Evolutionary conservation across 2,888 invertebrate genomes (phyloP).

Genomic region (Timema cristinae): DNA sequence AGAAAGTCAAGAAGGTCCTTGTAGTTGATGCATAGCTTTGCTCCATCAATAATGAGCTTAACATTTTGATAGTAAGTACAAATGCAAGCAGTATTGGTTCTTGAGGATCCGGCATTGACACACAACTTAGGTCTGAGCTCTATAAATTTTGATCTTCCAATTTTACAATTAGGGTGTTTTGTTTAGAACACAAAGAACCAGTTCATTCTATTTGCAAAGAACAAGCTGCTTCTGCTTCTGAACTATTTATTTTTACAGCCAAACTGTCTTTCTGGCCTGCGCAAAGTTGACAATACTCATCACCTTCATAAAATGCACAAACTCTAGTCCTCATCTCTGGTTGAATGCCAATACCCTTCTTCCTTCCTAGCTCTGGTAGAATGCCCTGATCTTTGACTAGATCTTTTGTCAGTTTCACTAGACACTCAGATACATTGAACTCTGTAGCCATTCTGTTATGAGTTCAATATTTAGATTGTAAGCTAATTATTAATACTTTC

Average conservation of each 20-base stretch:
- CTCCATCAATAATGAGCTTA: background rate
- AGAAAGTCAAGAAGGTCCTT: background rate
- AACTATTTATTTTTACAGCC: background rate
- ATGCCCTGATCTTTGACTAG: conserved; percentile 1
- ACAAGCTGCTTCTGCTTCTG: background rate
- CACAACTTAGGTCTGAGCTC: background rate
- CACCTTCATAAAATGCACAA: conserved; percentile 7
- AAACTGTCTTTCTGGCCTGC: background rate
- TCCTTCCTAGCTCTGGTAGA: too few species aligned
- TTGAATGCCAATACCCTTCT: background rate
- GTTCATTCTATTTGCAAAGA: background rate
- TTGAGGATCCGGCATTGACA: too few species aligned
- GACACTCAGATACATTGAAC: background rate
- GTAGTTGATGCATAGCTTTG: background rate
- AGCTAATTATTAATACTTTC: conserved; percentile 1
- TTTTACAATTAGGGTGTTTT: background rate
- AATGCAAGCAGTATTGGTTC: too few species aligned
- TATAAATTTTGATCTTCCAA: background rate
- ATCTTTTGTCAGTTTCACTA: background rate
- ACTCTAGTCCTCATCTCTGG: conserved; percentile 2
- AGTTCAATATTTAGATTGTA: background rate
- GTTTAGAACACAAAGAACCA: background rate
- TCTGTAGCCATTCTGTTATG: background rate
- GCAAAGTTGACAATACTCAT: background rate
- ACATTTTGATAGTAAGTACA: conserved; percentile 8